phyloP scores from a whole-genome alignment of 2,888 invertebrate species.

The Unio pictorum region DNA sequence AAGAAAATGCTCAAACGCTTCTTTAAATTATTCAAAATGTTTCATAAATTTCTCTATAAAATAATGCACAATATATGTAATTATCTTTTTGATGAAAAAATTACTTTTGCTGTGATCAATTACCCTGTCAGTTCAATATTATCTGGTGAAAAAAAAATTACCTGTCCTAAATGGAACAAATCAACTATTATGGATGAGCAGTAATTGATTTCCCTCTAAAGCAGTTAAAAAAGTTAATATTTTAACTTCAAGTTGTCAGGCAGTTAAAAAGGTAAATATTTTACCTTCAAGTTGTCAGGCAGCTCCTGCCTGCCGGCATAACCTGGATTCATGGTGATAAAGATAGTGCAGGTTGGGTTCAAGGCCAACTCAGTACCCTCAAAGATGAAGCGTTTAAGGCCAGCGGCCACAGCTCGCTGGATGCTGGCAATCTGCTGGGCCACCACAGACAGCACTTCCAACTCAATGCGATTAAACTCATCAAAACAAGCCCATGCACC shows the following conservation, averaged over 20 bases:
- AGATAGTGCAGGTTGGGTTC: conserved; percentile 71
- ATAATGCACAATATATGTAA: too few species aligned
- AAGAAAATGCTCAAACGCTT: too few species aligned
- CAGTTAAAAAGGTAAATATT: neutral
- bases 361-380: conserved; percentile 71
- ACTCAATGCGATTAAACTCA: conserved; percentile 93
- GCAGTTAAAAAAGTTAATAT: neutral
- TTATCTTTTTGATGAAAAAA: too few species aligned
- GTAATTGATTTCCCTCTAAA: too few species aligned
- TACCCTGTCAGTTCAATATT: too few species aligned
- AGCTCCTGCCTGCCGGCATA: conserved; percentile 72
- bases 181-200: too few species aligned
- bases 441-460: conserved; percentile 93
- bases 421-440: conserved; percentile 95
- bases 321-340: conserved; percentile 73
- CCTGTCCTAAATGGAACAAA: too few species aligned
- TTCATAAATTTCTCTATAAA: too few species aligned
- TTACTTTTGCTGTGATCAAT: too few species aligned
- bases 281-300: conserved; percentile 71
- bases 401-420: conserved; percentile 86
- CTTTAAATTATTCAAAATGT: too few species aligned
- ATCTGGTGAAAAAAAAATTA: too few species aligned
- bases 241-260: conserved; percentile 71
- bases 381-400: conserved; percentile 84
- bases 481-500: conserved; percentile 97